A percentile compares a stretch with the other conserved stretches of the same genome.
Evolutionary conservation across 2,888 invertebrate species (phyloP).

Genomic region (Sarcophaga carnaria): DNA sequence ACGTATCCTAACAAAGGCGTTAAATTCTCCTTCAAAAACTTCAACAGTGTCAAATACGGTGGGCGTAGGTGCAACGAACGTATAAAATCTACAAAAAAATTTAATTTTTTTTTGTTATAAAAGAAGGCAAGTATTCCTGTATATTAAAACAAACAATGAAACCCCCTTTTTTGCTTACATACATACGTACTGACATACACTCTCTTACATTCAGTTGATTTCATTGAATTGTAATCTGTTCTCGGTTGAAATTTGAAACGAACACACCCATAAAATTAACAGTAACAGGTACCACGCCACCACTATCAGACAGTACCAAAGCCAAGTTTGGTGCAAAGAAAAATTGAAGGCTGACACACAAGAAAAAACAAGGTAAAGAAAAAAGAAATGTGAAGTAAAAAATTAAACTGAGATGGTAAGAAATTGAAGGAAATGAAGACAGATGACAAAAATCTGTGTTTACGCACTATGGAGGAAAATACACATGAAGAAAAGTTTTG

Average conservation of each 20-base stretch:
- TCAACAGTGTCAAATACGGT: constrained; percentile 69
- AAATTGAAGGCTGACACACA: constrained; percentile 63
- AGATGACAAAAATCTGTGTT: constrained; percentile 62
- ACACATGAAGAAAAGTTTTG: constrained; percentile 49
- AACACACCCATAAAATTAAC: constrained; percentile 71
- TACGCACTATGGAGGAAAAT: constrained; percentile 61
- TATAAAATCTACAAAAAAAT: constrained; percentile 50
- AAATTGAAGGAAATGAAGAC: constrained; percentile 63
- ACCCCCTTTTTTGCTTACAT: constrained; percentile 17
- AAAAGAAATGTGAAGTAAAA: not conserved
- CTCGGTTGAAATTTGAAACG: constrained; percentile 67
- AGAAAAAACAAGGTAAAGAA: constrained; percentile 41
- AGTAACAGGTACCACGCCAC: constrained; percentile 69
- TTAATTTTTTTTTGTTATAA: not conserved
- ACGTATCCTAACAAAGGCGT: constrained; percentile 29
- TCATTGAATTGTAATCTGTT: constrained; percentile 69
- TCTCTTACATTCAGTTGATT: constrained; percentile 69
- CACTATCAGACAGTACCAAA: constrained; percentile 49
- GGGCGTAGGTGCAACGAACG: constrained; percentile 79
- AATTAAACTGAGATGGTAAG: constrained; percentile 36
- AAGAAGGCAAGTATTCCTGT: constrained; percentile 42
- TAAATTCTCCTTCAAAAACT: constrained; percentile 53
- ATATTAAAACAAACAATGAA: constrained; percentile 39
- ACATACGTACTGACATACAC: constrained; percentile 59
- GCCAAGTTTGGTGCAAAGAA: constrained; percentile 42